These are phyloP conservation scores for Melieria picta DNA, from an alignment of 2,888 invertebrate species.

Conservation along the genomic window DNA sequence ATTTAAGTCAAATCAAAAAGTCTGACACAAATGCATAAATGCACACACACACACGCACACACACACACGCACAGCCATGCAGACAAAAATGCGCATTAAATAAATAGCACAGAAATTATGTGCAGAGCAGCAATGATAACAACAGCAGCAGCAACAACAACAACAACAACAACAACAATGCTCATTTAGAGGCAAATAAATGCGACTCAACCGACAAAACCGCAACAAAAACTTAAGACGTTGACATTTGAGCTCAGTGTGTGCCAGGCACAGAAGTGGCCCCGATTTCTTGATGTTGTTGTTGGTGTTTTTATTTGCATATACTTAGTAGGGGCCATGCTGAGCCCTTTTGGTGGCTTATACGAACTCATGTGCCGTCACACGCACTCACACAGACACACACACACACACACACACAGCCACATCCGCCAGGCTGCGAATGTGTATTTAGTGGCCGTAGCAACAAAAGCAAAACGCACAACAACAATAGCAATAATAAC, in stretches of 20 bases:
- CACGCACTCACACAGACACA: conserved; percentile 14
- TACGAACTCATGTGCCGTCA: conserved; percentile 10
- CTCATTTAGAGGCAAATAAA: background rate
- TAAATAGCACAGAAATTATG: background rate
- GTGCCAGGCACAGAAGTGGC: conserved; percentile 46
- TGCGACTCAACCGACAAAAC: no score
- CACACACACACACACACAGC: background rate
- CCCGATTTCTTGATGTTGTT: conserved; percentile 1
- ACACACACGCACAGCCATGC: no score
- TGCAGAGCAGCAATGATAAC: conserved; percentile 15
- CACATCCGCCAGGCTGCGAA: background rate
- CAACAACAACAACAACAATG: conserved; percentile 33
- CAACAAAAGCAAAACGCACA: background rate
- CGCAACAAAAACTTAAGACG: conserved; percentile 30
- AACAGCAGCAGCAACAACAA: conserved; percentile 12
- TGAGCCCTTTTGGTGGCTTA: conserved; percentile 7
- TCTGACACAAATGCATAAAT: no score
- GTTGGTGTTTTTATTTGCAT: conserved; percentile 1
- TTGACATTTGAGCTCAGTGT: conserved; percentile 51
- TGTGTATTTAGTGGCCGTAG: background rate
- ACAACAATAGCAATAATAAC: conserved; percentile 1
- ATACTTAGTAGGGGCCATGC: conserved; percentile 8
- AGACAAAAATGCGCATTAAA: no score
- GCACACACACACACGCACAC: no score
- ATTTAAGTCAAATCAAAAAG: no score